Base-by-base conservation (phyloP, 2,113 vertebrate genomes). In the Triplophysa siluroides region DNA sequence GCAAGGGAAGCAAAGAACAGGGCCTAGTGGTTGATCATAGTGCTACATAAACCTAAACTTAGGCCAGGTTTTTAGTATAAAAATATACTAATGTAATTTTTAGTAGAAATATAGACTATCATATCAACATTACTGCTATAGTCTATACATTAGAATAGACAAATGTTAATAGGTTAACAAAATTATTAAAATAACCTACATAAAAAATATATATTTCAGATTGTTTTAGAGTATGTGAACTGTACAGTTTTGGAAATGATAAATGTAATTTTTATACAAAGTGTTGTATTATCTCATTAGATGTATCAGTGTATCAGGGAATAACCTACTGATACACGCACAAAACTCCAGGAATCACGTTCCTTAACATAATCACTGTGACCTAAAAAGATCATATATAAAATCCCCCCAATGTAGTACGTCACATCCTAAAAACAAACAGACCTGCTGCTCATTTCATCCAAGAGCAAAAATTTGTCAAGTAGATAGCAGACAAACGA, bases 1-100 rank as follows among this genome's bases (percentile, higher is more conserved):
- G 67, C 67, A 70, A 29, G 13, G 41, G 21, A 41, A 47, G 19
- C 45, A 70, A 52, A 70, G 45, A 72, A 38, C 52, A 58, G 52
- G 29, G 26, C n/a, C 70, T 56, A 58, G 7, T 72, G 33, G 52
- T 21, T 52, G 3, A 29, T 58, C 26, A 58, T 14, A 13, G 26
- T 72, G 52, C 26, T 56, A 38, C 26, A 56, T 21, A 72, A 38
- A 72, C 70, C 2, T 29, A n/a, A 52, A 60, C 14, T 43, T 29
- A 73, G n/a, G 1, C 26, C 54, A 24, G 23, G 33, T 24, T 60
- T 21, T 38, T 0, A 29, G 29, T 29, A 4, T 29, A 29, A 29
- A 29, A 29, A 2, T 29, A 4, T 4, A 29, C 29, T 29, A 4
- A 29, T 29, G 29, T 29, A 29, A 29, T 29, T 29, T 29, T 29